Evolutionary conservation across 2,888 invertebrate genomes (phyloP).

Genomic region (Onthophagus sagittarius): DNA sequence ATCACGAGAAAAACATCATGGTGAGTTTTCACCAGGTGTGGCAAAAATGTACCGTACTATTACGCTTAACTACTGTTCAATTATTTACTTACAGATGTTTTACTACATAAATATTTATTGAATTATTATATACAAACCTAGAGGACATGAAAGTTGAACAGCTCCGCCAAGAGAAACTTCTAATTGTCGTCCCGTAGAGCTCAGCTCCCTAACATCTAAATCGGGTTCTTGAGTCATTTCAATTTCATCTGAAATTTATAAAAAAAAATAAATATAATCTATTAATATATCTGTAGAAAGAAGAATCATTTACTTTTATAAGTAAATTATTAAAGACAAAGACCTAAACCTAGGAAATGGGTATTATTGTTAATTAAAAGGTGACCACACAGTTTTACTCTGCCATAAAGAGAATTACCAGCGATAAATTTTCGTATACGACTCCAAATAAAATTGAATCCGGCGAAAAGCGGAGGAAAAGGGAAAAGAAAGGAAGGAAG

Average conservation of each 20-base stretch:
- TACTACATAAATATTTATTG: too few relatives aligned
- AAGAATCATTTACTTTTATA: not conserved
- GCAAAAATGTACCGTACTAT: too few relatives aligned
- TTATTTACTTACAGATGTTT: too few relatives aligned
- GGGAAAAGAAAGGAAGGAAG: not conserved
- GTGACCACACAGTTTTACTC: not conserved
- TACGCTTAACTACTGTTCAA: too few relatives aligned
- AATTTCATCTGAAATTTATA: slow-evolving; percentile 42
- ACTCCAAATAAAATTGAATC: not conserved
- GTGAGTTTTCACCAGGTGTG: too few relatives aligned
- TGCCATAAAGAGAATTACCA: not conserved
- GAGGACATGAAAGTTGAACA: slow-evolving; percentile 80
- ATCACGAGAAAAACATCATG: too few relatives aligned
- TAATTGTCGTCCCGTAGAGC: slow-evolving; percentile 63
- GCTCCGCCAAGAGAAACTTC: slow-evolving; percentile 85
- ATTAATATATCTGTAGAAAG: not conserved
- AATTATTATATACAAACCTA: slow-evolving; percentile 52
- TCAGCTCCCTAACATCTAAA: slow-evolving; percentile 51
- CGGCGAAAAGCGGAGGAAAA: not conserved
- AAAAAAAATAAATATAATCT: not conserved
- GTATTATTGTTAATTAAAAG: not conserved
- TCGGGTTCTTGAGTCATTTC: slow-evolving; percentile 60
- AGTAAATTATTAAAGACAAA: not conserved
- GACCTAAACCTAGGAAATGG: not conserved
- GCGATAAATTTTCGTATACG: not conserved